phyloP scores from a whole-genome alignment of 1,140 invertebrate species.

The Drosophila kurseongensis region DNA sequence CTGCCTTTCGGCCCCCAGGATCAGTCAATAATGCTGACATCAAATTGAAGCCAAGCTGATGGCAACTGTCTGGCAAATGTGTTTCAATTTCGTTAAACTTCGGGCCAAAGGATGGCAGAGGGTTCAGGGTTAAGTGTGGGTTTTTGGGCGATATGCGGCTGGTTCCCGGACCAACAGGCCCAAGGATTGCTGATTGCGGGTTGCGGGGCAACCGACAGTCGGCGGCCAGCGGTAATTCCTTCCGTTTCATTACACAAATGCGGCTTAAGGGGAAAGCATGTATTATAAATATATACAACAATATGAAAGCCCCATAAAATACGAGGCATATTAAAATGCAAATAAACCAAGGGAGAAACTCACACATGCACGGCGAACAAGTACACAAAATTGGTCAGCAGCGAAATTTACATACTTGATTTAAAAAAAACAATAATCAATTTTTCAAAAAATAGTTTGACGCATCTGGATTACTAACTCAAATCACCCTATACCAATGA shows the following conservation, averaged over 20 bases:
- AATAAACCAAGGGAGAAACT: slow-evolving; percentile 30
- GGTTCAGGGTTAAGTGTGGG: slow-evolving; percentile 31
- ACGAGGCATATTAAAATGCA: slow-evolving; percentile 61
- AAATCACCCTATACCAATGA: no score
- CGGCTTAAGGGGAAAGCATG: slow-evolving; percentile 60
- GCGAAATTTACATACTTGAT: background rate
- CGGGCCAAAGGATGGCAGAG: slow-evolving; percentile 12
- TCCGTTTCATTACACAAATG: slow-evolving; percentile 76
- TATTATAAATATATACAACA: slow-evolving; percentile 51
- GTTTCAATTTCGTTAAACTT: slow-evolving; percentile 73
- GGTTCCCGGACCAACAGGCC: background rate
- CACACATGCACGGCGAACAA: slow-evolving; percentile 9
- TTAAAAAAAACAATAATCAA: background rate
- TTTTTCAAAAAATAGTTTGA: no score
- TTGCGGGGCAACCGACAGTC: slow-evolving; percentile 37
- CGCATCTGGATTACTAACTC: no score
- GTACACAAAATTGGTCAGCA: background rate
- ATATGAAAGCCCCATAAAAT: slow-evolving; percentile 50
- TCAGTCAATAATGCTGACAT: slow-evolving; percentile 79
- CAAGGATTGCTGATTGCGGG: background rate
- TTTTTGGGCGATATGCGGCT: slow-evolving; percentile 5
- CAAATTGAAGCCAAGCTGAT: slow-evolving; percentile 72
- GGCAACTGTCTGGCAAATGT: slow-evolving; percentile 62
- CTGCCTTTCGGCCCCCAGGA: slow-evolving; percentile 46
- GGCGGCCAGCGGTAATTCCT: slow-evolving; percentile 63